phyloP scores from a whole-genome alignment of 2,797 vertebrate species.

The Artibeus lituratus region DNA sequence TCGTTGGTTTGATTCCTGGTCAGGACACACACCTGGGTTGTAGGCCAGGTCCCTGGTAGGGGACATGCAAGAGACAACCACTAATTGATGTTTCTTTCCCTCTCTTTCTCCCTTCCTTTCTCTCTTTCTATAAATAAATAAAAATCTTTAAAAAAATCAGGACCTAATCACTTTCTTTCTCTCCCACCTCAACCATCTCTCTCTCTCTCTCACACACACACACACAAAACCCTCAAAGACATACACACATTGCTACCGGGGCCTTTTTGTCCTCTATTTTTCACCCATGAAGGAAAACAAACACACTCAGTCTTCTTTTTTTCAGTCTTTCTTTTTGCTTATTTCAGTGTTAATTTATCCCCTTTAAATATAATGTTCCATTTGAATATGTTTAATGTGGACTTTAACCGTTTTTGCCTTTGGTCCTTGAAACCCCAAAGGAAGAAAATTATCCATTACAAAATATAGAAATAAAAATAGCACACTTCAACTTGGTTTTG shows the following conservation, averaged over 20 bases:
- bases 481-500: background rate
- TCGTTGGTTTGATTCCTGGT: no score
- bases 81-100: no score
- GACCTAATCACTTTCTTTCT: background rate
- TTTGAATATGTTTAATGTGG: background rate
- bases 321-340: background rate
- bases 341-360: background rate
- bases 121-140: no score
- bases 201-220: background rate
- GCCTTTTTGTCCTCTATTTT: conserved; percentile 73
- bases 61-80: no score
- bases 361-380: background rate
- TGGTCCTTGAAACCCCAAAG: background rate
- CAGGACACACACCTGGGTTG: no score
- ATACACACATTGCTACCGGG: background rate
- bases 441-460: background rate
- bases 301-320: background rate
- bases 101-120: no score
- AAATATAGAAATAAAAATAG: background rate
- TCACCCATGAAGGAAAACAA: background rate
- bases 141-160: background rate
- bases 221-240: background rate
- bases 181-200: background rate
- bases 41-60: no score
- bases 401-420: background rate